Evolutionary conservation across 1,140 invertebrate species (phyloP).

Genomic region (Condylostylus longicornis): DNA sequence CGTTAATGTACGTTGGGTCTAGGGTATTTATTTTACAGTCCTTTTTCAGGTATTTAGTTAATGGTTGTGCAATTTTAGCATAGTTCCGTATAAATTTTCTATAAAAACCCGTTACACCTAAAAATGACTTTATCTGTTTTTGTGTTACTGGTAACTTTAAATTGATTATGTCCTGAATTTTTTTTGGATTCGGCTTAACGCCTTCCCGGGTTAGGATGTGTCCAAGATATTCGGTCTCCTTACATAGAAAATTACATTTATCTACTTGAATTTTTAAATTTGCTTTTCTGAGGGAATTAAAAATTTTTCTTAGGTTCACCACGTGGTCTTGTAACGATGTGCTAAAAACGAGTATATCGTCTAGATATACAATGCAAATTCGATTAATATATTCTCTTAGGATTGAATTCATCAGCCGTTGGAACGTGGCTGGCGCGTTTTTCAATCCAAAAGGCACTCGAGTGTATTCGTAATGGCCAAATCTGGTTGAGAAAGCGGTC

Average conservation of each 20-base stretch:
- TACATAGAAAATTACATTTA: constrained; percentile 22
- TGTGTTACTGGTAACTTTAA: constrained; percentile 12
- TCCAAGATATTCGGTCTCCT: constrained; percentile 21
- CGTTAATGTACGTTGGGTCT: constrained; percentile 6
- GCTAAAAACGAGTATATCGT: constrained; percentile 24
- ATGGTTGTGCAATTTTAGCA: constrained; percentile 11
- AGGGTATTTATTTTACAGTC: constrained; percentile 11
- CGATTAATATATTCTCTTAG: constrained; percentile 17
- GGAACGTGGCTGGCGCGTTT: constrained; percentile 30
- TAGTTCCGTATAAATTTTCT: constrained; percentile 14
- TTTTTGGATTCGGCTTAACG: constrained; percentile 12
- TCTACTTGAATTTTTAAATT: constrained; percentile 17
- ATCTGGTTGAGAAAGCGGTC: constrained; percentile 10
- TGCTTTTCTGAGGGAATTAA: constrained; percentile 18
- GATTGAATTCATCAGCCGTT: constrained; percentile 31
- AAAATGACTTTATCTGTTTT: constrained; percentile 13
- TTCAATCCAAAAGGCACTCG: constrained; percentile 31
- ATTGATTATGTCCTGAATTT: constrained; percentile 11
- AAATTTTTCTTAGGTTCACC: constrained; percentile 22
- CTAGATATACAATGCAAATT: constrained; percentile 22
- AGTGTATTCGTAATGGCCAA: constrained; percentile 11
- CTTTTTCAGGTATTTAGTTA: constrained; percentile 9
- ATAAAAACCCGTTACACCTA: constrained; percentile 18
- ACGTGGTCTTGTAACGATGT: constrained; percentile 19
- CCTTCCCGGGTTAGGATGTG: constrained; percentile 16